Conservation (phyloP, 2,797 vertebrate species). For the Hippocampus kuda region DNA sequence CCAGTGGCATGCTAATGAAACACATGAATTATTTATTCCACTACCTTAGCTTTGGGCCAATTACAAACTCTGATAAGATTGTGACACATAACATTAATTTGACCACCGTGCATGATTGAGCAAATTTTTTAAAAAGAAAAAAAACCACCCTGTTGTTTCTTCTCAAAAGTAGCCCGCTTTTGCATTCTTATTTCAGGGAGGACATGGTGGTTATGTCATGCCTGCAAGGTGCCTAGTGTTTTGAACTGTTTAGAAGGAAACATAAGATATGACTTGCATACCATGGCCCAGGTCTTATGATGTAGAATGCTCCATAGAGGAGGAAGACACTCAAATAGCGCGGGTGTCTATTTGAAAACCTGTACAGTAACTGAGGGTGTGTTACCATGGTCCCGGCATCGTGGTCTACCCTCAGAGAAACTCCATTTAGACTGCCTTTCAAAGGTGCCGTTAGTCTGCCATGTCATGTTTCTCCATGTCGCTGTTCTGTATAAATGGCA, state of each 20-base stretch:
- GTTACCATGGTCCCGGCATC: too few species aligned
- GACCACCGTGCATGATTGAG: too few species aligned
- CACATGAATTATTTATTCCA: not conserved
- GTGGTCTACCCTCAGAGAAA: too few species aligned
- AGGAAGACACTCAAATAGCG: not conserved
- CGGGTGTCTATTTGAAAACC: conserved; percentile 43
- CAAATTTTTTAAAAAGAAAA: too few species aligned
- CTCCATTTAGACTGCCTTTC: too few species aligned
- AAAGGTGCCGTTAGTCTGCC: too few species aligned
- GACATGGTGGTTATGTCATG: not conserved
- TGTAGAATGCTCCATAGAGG: not conserved
- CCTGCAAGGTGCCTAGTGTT: too few species aligned
- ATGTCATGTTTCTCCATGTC: too few species aligned
- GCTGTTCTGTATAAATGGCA: too few species aligned
- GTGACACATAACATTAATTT: not conserved
- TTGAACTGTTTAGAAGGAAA: not conserved
- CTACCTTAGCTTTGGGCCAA: not conserved
- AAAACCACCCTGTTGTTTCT: too few species aligned
- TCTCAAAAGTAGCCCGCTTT: not conserved
- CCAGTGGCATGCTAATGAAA: not conserved
- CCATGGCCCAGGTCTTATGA: not conserved
- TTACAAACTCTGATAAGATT: not conserved
- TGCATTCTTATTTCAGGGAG: not conserved
- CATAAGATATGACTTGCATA: not conserved
- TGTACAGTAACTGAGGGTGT: conserved; percentile 6